phyloP scores from a whole-genome alignment of 1,140 invertebrate species.

The Pogonomyrmex californicus region DNA sequence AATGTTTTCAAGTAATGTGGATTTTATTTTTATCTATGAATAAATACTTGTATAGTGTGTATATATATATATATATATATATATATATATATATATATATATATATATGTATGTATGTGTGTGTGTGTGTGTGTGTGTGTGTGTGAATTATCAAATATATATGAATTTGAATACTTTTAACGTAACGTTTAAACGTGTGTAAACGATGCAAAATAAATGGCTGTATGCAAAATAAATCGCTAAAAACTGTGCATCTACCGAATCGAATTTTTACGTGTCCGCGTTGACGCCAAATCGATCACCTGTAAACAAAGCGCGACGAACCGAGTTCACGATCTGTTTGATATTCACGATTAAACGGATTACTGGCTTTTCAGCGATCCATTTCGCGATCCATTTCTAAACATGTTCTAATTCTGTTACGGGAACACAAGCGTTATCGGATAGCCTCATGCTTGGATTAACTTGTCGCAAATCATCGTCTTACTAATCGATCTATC shows the following conservation, averaged over 20 bases:
- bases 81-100: too few species aligned
- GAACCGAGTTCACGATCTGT: conserved; percentile 70
- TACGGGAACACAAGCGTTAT: conserved; percentile 11
- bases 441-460: not conserved
- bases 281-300: conserved; percentile 66
- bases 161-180: not conserved
- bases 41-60: not conserved
- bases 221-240: not conserved
- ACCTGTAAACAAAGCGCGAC: conserved; percentile 60
- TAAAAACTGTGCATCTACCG: conserved; percentile 46
- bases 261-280: conserved; percentile 68
- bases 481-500: not conserved
- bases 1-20: not conserved
- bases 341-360: conserved; percentile 69
- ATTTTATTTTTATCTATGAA: conserved; percentile 26
- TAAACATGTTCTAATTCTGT: conserved; percentile 25
- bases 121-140: too few species aligned
- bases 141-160: not conserved
- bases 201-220: not conserved
- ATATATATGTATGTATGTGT: too few species aligned
- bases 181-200: not conserved
- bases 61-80: too few species aligned
- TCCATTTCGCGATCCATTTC: conserved; percentile 57
- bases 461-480: not conserved
- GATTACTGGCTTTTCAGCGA: conserved; percentile 71